Conservation (phyloP, 2,797 vertebrate genomes). For the Fistularia tabacaria region DNA sequence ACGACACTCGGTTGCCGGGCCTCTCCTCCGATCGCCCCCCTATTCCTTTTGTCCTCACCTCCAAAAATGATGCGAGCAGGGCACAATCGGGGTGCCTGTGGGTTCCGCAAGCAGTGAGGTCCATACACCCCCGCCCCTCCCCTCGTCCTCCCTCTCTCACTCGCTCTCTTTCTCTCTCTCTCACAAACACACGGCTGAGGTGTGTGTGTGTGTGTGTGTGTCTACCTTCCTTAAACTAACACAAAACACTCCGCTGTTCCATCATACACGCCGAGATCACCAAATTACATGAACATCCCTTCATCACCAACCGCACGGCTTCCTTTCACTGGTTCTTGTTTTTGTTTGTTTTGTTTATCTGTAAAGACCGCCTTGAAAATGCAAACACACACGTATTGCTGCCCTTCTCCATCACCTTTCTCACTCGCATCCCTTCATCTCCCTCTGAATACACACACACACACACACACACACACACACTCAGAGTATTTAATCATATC, state of each 20-base stretch:
- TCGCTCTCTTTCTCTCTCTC: conserved; percentile 24
- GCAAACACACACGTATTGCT: conserved; percentile 72
- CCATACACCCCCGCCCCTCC: conserved; percentile 73
- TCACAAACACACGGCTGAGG: conserved; percentile 68
- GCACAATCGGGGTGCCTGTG: conserved; percentile 74
- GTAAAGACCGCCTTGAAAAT: conserved; percentile 80
- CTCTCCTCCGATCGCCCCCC: conserved; percentile 64
- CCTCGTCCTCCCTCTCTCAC: conserved; percentile 36
- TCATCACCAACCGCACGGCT: conserved; percentile 35
- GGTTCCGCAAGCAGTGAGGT: conserved; percentile 76
- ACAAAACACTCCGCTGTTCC: conserved; percentile 53
- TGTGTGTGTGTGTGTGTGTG: conserved; percentile 45
- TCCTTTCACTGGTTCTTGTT: conserved; percentile 59
- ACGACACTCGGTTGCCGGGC: conserved; percentile 69
- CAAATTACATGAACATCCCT: conserved; percentile 49
- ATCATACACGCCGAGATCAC: conserved; percentile 33
- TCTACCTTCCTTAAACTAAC: conserved; percentile 60
- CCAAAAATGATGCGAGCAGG: conserved; percentile 75
- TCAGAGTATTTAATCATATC: no score
- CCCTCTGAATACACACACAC: not conserved
- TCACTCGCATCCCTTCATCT: conserved; percentile 69
- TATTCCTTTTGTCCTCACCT: conserved; percentile 77
- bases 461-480: no score
- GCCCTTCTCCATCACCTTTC: conserved; percentile 65
- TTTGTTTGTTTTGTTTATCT: conserved; percentile 67